phyloP scores from a whole-genome alignment of 2,888 invertebrate genomes.

The Chorisops tibialis region DNA sequence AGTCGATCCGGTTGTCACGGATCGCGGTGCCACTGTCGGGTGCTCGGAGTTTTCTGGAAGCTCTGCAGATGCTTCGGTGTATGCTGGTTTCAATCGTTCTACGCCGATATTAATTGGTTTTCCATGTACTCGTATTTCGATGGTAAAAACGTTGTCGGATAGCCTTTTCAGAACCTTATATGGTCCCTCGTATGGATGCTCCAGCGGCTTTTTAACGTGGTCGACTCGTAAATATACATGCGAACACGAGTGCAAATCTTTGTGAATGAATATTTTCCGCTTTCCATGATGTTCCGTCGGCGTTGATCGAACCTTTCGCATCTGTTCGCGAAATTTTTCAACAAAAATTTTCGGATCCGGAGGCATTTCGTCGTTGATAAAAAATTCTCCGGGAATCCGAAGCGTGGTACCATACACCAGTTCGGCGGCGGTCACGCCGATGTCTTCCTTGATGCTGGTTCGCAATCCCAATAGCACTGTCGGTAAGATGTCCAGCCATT shows the following conservation, averaged over 20 bases:
- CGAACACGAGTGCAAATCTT: not conserved
- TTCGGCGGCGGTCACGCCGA: no score
- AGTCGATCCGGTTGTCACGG: no score
- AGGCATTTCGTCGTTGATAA: constrained; percentile 2
- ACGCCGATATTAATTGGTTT: not conserved
- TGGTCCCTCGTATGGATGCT: constrained; percentile 20
- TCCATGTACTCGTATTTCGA: not conserved
- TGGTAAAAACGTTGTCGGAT: constrained; percentile 9
- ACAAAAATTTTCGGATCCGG: constrained; percentile 22
- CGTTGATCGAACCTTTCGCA: constrained; percentile 12
- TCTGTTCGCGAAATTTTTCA: constrained; percentile 22
- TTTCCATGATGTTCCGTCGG: not conserved
- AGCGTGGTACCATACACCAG: no score
- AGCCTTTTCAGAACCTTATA: constrained; percentile 10
- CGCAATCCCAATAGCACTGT: not conserved
- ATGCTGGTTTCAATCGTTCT: not conserved
- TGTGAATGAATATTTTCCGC: constrained; percentile 2
- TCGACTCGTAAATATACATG: constrained; percentile 6
- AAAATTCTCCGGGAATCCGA: no score
- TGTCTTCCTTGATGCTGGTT: not conserved
- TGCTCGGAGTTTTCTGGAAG: no score
- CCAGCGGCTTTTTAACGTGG: not conserved
- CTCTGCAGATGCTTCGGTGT: not conserved
- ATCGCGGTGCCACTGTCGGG: no score
- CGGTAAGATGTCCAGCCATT: not conserved